Conservation (phyloP, 2,888 invertebrate genomes). For the Amblyjoppa proteus region DNA sequence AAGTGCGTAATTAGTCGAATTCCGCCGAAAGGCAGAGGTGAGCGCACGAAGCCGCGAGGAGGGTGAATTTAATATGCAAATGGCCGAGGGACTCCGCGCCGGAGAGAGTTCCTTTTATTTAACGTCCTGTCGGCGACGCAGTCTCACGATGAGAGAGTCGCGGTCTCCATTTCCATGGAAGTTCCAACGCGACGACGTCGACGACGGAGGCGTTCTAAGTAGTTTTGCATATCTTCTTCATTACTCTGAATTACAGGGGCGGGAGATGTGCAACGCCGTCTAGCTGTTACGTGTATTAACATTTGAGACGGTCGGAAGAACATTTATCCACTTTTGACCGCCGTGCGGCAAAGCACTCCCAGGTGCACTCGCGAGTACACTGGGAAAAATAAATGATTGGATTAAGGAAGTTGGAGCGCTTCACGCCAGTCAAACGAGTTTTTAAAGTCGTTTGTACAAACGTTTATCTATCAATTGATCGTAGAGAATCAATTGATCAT, state of each 20-base stretch:
- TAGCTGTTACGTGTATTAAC: conserved; percentile 61
- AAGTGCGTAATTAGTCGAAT: conserved; percentile 54
- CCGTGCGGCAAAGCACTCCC: background rate
- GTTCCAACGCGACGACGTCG: conserved; percentile 19
- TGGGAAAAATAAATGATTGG: background rate
- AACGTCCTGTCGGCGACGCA: conserved; percentile 23
- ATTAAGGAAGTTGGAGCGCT: too few relatives aligned
- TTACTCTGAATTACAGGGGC: conserved; percentile 75
- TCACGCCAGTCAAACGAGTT: background rate
- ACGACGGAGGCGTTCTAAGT: conserved; percentile 66
- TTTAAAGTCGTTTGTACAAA: too few relatives aligned
- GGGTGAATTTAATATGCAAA: conserved; percentile 80
- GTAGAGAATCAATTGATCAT: too few relatives aligned
- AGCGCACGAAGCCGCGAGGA: conserved; percentile 51
- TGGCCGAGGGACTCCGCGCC: conserved; percentile 73
- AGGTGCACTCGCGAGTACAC: background rate
- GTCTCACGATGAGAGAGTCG: conserved; percentile 16
- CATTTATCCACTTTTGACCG: conserved; percentile 59
- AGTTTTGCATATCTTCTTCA: conserved; percentile 80
- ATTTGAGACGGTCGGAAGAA: conserved; percentile 65
- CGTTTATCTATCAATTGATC: too few relatives aligned
- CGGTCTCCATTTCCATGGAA: conserved; percentile 7
- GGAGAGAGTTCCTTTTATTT: conserved; percentile 70
- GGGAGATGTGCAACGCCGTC: conserved; percentile 60
- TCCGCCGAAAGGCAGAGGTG: conserved; percentile 22